A percentile compares a stretch with the other conserved stretches of the same genome.
Conservation (phyloP, 2,888 invertebrate genomes). For the Idaea biselata region DNA sequence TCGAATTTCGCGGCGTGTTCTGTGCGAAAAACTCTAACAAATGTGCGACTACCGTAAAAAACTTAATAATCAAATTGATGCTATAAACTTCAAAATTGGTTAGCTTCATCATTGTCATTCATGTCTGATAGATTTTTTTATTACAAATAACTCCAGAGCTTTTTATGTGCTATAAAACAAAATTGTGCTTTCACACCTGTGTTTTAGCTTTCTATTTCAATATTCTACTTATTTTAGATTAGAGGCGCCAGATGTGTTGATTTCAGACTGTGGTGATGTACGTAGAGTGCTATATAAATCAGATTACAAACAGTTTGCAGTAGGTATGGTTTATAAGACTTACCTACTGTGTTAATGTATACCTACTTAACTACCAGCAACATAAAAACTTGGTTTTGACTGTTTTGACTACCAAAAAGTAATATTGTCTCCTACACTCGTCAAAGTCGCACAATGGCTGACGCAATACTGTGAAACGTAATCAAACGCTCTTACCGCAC, state of each 20-base stretch:
- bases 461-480: too few species aligned
- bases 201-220: neutral
- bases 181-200: slow-evolving; percentile 1
- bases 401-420: too few species aligned
- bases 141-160: neutral
- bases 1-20: too few species aligned
- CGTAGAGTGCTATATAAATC: neutral
- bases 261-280: neutral
- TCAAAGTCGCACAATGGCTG: too few species aligned
- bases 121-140: slow-evolving; percentile 1
- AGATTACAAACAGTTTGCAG: too few species aligned
- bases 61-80: neutral
- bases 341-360: too few species aligned
- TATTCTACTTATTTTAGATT: neutral
- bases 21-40: too few species aligned
- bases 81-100: neutral
- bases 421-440: too few species aligned
- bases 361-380: too few species aligned
- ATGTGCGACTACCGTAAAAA: neutral
- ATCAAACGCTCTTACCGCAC: too few species aligned
- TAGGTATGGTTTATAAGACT: too few species aligned
- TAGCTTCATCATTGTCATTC: neutral
- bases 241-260: neutral
- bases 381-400: too few species aligned
- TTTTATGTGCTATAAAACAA: neutral